Conservation (phyloP, 92 coral and sea anemone species). For the Palythoa grandis region DNA sequence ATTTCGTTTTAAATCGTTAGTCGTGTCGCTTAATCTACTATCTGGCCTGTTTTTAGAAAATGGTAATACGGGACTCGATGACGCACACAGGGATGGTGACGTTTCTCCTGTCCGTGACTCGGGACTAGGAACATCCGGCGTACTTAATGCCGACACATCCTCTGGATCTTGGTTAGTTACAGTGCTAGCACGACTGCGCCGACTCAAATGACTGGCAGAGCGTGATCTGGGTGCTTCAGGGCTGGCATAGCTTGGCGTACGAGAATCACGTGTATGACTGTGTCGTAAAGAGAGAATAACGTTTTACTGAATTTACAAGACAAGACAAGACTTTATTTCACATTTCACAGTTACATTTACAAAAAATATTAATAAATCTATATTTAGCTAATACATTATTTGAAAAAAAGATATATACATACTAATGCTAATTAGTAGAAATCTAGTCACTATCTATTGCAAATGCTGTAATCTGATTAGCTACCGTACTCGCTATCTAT, state of each 20-base stretch:
- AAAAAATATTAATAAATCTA: too few relatives aligned
- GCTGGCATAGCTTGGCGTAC: constrained; percentile 47
- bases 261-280: constrained; percentile 61
- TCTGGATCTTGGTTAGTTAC: constrained; percentile 49
- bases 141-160: constrained; percentile 52
- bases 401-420: too few relatives aligned
- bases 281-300: not conserved
- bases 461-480: too few relatives aligned
- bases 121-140: constrained; percentile 71
- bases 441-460: too few relatives aligned
- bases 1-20: constrained; percentile 45
- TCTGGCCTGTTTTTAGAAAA: constrained; percentile 49
- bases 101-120: constrained; percentile 59
- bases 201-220: constrained; percentile 71
- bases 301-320: too few relatives aligned
- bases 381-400: too few relatives aligned
- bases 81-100: constrained; percentile 59
- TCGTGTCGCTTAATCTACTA: constrained; percentile 63
- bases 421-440: too few relatives aligned
- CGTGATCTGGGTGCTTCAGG: constrained; percentile 70
- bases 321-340: too few relatives aligned
- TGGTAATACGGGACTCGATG: constrained; percentile 64
- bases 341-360: too few relatives aligned
- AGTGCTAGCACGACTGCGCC: constrained; percentile 63
- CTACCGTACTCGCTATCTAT: too few relatives aligned